These are phyloP conservation scores for Zygaena filipendulae DNA, from an alignment of 2,888 invertebrate genomes.

Conservation along the genomic window DNA sequence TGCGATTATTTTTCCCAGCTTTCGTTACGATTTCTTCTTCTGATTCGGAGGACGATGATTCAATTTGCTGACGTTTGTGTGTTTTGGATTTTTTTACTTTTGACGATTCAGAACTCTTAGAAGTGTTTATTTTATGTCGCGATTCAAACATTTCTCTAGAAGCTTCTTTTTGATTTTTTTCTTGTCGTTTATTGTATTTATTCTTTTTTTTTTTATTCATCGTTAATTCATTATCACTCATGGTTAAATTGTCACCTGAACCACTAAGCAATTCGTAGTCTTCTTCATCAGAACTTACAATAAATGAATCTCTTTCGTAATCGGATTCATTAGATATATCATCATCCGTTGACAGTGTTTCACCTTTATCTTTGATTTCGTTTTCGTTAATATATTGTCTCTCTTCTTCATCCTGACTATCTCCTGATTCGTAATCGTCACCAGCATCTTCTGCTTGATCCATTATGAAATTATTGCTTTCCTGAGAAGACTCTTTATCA, in stretches of 20 bases:
- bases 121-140: conserved; percentile 35
- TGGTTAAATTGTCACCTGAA: conserved; percentile 50
- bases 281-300: conserved; percentile 60
- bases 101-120: conserved; percentile 19
- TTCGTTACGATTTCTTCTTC: conserved; percentile 26
- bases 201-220: conserved; percentile 50
- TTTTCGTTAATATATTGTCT: conserved; percentile 55
- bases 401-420: conserved; percentile 59
- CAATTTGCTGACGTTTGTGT: conserved; percentile 27
- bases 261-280: conserved; percentile 50
- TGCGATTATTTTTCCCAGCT: conserved; percentile 33
- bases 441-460: conserved; percentile 49
- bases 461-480: conserved; percentile 28
- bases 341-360: conserved; percentile 59
- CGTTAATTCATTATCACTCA: conserved; percentile 49
- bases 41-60: conserved; percentile 31
- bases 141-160: conserved; percentile 56
- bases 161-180: conserved; percentile 50
- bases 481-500: conserved; percentile 19
- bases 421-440: conserved; percentile 54
- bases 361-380: conserved; percentile 57
- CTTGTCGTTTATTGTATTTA: conserved; percentile 47
- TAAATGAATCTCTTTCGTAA: conserved; percentile 65
- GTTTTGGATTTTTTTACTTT: conserved; percentile 21
- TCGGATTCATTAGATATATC: conserved; percentile 49